These are phyloP conservation scores for Hyla sarda DNA, from an alignment of 2,113 vertebrate species.

Conservation along the genomic window DNA sequence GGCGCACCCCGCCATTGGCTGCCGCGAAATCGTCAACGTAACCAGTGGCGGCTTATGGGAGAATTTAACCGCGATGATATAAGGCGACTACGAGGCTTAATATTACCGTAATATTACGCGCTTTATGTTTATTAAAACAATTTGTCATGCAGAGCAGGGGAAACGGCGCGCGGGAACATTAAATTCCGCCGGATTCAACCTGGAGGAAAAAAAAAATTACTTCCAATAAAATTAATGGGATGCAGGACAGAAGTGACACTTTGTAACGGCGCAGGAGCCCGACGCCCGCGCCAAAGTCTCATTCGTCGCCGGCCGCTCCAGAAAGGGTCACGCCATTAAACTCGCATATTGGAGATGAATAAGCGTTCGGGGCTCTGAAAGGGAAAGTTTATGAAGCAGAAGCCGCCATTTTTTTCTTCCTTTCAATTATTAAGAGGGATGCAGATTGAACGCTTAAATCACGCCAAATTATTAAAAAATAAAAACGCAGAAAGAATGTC, in stretches of 20 bases:
- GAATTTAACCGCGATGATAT: constrained; percentile 99
- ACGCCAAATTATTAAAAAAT: constrained; percentile 66
- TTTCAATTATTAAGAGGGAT: constrained; percentile 71
- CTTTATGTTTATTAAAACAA: constrained; percentile 99
- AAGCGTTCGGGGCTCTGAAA: constrained; percentile 75
- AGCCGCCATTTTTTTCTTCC: constrained; percentile 61
- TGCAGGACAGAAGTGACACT: constrained; percentile 77
- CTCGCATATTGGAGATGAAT: constrained; percentile 84
- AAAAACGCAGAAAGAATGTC: constrained; percentile 62
- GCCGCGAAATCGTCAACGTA: constrained; percentile 97
- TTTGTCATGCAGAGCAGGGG: constrained; percentile 99
- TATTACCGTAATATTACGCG: constrained; percentile 99
- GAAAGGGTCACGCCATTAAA: constrained; percentile 92
- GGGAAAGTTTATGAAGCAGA: constrained; percentile 75
- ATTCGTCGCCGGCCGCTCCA: constrained; percentile 90
- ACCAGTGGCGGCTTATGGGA: constrained; percentile 91
- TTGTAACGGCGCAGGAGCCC: constrained; percentile 75
- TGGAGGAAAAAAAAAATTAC: constrained; percentile 95
- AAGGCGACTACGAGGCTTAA: constrained; percentile 98
- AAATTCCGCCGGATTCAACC: constrained; percentile 94
- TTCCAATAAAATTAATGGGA: constrained; percentile 94
- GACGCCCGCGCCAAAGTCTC: constrained; percentile 82
- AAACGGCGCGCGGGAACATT: constrained; percentile 96
- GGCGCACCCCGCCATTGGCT: constrained; percentile 90
- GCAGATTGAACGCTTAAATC: constrained; percentile 70